Evolutionary conservation across 2,113 vertebrate genomes (phyloP).

Genomic region (Cephalopterus ornatus): DNA sequence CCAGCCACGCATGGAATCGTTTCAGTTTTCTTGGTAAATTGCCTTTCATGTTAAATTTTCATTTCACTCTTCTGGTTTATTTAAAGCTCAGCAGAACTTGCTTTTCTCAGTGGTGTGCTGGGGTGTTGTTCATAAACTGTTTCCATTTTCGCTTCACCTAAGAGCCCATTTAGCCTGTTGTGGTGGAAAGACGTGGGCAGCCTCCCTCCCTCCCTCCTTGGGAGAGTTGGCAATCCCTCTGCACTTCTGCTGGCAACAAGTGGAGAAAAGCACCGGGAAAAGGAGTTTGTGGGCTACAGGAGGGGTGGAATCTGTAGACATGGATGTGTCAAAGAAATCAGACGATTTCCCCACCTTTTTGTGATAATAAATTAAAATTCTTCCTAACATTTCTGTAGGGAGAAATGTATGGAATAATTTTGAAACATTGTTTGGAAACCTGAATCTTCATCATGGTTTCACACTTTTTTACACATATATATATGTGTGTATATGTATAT

Average conservation of each 20-base stretch:
- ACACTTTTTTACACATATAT: not conserved
- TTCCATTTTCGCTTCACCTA: not conserved
- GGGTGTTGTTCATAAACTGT: not conserved
- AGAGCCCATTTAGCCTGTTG: not conserved
- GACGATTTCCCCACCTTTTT: not conserved
- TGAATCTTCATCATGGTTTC: not conserved
- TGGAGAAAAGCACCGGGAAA: not conserved
- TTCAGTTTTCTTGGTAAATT: not conserved
- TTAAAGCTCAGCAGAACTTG: not conserved
- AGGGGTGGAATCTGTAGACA: not conserved
- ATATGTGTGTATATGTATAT: too few relatives aligned
- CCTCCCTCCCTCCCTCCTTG: not conserved
- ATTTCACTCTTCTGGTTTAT: not conserved
- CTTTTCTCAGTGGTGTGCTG: not conserved
- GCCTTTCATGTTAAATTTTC: not conserved
- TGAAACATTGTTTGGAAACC: not conserved
- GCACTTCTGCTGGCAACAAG: not conserved
- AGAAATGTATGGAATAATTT: not conserved
- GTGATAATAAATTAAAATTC: not conserved
- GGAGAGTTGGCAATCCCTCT: not conserved
- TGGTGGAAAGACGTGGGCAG: rapidly evolving
- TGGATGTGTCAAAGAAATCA: not conserved
- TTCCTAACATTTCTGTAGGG: not conserved
- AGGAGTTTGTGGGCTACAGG: rapidly evolving
- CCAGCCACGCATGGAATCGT: not conserved